Base-by-base conservation (phyloP, 2,888 invertebrate species). In the Pteria penguin region DNA sequence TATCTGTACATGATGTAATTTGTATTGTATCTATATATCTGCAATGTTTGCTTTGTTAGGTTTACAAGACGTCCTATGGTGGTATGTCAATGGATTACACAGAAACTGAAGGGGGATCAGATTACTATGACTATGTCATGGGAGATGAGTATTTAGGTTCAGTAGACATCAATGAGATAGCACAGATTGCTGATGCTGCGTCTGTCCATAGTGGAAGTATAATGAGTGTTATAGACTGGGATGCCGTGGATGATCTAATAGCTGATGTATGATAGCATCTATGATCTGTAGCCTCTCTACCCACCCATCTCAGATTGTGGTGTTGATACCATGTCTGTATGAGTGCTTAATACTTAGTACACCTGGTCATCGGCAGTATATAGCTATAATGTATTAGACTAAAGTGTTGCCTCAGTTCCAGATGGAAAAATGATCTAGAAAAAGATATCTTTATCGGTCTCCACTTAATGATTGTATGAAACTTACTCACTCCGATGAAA, bases 151-250 rank as follows among this genome's bases (percentile, higher is more conserved):
- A 88, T 75, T 76, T 84, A 57, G 82, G 84, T 18, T 87, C 87
- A 63, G 89, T 90, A 66, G 88, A 88, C 72, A 84, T 89, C 31
- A 85, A 87, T 61, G 89, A 90, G 22, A 87, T 89, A 4, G 85
- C 84, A 36, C 80, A 81, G 45, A 88, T 89, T 11, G 88, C 88
- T 0, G 88, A 88, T 52, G 85, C 74, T 4, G 87, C 82, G 8
- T 89, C 89, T 4, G 84, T 90, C 32, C 84, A 85, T 55, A 85
- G 87, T 68, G 90, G 87, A 68, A 89, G 89, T 79, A 84, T 90
- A 26, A 85, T 87, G 79, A 89, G 89, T 76, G 87, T 84, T 60
- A 90, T 91, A 68, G 91, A 91, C 83, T 91, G 91, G 91, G 90
- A 90, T 76, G 87, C 87, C 45, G 87, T 91, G 3, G 89, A 91